A percentile compares a stretch with the other conserved stretches of the same genome.
phyloP scores from a whole-genome alignment of 2,797 vertebrate species.

The Myotis findleyi region DNA sequence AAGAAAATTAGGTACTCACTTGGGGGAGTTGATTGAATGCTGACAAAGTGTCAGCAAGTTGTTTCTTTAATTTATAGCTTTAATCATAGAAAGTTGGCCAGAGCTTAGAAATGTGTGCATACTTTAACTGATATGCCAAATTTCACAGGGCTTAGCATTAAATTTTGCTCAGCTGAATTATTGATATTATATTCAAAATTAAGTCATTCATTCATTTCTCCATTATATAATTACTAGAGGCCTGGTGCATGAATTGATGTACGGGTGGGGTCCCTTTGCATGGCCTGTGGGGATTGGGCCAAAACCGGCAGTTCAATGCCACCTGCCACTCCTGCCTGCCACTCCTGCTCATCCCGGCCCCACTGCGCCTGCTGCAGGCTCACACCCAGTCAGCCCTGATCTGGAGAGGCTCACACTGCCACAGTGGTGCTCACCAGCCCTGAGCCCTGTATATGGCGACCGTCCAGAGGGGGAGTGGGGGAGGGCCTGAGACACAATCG shows the following conservation, averaged over 20 bases:
- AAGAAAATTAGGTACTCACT: conserved; percentile 79
- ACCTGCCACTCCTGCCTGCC: too few species aligned
- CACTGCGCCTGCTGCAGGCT: too few species aligned
- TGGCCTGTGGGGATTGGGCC: too few species aligned
- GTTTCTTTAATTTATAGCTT: conserved; percentile 79
- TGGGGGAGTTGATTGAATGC: conserved; percentile 75
- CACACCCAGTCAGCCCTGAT: too few species aligned
- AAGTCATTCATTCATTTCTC: conserved; percentile 7
- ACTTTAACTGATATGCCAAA: conserved; percentile 51
- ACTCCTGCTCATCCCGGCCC: too few species aligned
- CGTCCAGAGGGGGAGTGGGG: fast-evolving
- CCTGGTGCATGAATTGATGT: too few species aligned
- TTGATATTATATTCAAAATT: conserved; percentile 36
- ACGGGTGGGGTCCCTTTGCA: too few species aligned
- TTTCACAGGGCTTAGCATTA: conserved; percentile 28
- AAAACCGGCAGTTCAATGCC: too few species aligned
- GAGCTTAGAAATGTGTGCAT: conserved; percentile 33
- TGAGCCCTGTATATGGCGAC: too few species aligned
- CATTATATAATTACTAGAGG: conserved; percentile 44
- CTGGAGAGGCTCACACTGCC: too few species aligned
- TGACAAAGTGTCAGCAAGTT: conserved; percentile 78
- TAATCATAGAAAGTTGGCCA: conserved; percentile 75
- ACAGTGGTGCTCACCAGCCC: too few species aligned
- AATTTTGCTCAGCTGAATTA: conserved; percentile 46
- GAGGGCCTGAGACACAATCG: fast-evolving